Evolutionary conservation across 2,888 invertebrate genomes (phyloP).

Genomic region (Deroplatys truncata): DNA sequence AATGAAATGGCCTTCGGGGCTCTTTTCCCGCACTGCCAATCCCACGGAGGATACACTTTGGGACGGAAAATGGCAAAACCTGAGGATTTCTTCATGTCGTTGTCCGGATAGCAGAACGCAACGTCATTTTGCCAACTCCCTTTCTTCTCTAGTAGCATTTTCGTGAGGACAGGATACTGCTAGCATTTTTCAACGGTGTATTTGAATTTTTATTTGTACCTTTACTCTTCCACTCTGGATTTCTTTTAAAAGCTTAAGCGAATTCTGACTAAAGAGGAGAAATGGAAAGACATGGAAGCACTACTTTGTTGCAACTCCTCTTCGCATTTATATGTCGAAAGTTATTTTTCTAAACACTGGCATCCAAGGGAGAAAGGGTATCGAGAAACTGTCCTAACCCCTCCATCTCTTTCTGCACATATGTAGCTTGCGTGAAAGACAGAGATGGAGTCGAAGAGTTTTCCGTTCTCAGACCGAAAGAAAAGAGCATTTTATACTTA

Average conservation of each 20-base stretch:
- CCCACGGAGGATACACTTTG: neutral
- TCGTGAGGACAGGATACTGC: neutral
- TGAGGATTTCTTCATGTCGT: neutral
- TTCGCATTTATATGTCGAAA: neutral
- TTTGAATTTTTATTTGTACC: neutral
- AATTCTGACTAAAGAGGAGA: neutral
- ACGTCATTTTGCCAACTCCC: neutral
- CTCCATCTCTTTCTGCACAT: neutral
- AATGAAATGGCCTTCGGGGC: neutral
- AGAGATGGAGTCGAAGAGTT: neutral
- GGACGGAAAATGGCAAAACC: neutral
- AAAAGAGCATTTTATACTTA: neutral
- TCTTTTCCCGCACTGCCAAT: neutral
- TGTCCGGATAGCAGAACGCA: neutral
- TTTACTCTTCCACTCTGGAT: neutral
- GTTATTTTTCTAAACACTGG: neutral
- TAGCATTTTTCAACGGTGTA: neutral
- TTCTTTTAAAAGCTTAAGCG: neutral
- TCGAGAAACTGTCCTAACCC: too few relatives aligned
- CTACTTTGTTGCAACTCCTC: neutral
- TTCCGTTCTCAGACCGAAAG: neutral
- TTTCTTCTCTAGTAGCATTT: neutral
- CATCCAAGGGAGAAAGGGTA: neutral
- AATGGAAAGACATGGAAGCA: neutral
- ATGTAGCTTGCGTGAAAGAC: neutral